phyloP scores from a whole-genome alignment of 2,113 vertebrate species.

The Diglossa brunneiventris region DNA sequence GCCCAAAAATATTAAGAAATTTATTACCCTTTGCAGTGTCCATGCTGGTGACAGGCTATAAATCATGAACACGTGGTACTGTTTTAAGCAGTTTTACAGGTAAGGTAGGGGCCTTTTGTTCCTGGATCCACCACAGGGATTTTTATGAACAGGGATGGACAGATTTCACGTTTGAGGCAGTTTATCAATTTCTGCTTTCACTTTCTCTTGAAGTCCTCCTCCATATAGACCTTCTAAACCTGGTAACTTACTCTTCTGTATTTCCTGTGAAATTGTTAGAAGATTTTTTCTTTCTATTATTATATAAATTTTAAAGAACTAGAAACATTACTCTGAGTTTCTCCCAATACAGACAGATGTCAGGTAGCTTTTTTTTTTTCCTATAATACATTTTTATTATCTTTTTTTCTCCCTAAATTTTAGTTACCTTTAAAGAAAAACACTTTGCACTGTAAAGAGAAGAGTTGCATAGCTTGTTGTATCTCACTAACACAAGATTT shows the following conservation, averaged over 20 bases:
- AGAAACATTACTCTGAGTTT: not conserved
- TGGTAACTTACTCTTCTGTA: not conserved
- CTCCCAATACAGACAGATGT: not conserved
- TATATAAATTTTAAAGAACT: not conserved
- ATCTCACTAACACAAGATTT: not conserved
- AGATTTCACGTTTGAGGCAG: not conserved
- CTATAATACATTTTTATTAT: not conserved
- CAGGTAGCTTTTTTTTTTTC: not conserved
- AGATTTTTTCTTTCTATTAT: not conserved
- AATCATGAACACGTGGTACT: not conserved
- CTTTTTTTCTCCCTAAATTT: not conserved
- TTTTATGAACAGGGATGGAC: not conserved
- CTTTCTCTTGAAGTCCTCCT: not conserved
- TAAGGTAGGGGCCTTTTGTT: not conserved
- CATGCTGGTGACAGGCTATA: not conserved
- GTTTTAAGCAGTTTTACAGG: not conserved
- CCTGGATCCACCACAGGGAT: not conserved
- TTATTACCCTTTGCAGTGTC: not conserved
- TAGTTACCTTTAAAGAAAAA: not conserved
- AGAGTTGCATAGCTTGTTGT: not conserved
- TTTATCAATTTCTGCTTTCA: not conserved
- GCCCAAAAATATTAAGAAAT: not conserved
- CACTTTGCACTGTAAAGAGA: not conserved
- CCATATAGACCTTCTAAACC: not conserved
- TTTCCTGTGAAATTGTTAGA: not conserved